Conservation (phyloP, 2,888 invertebrate genomes). For the Phania funesta region DNA sequence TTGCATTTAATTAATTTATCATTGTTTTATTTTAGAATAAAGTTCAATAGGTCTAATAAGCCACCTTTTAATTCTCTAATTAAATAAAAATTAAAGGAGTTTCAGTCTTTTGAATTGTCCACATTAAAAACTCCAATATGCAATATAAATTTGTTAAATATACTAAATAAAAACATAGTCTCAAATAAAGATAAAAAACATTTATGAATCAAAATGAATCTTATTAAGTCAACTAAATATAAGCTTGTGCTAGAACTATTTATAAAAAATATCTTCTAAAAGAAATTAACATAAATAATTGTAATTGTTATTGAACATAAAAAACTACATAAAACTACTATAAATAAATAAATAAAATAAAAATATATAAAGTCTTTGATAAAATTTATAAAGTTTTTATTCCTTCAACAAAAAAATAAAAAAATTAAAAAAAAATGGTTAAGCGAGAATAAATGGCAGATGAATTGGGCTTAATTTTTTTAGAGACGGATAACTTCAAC, state of each 20-base stretch:
- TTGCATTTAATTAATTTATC: too few relatives aligned
- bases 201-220: background rate
- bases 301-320: background rate
- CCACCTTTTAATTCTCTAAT: background rate
- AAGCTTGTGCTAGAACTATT: background rate
- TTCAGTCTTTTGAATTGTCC: background rate
- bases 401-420: too few relatives aligned
- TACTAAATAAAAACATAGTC: constrained; percentile 28
- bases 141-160: constrained; percentile 22
- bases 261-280: background rate
- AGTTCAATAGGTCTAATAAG: too few relatives aligned
- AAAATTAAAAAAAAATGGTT: too few relatives aligned
- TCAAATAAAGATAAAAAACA: background rate
- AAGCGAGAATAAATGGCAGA: too few relatives aligned
- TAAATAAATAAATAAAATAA: background rate
- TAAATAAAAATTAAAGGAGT: background rate
- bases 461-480: too few relatives aligned
- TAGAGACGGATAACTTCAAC: too few relatives aligned
- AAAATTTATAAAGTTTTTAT: background rate
- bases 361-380: background rate
- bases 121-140: background rate
- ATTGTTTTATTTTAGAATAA: too few relatives aligned
- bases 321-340: background rate
- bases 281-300: background rate
- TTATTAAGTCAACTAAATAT: background rate